These are phyloP conservation scores for Diploptera punctata DNA, from an alignment of 2,888 invertebrate genomes.

Conservation along the genomic window DNA sequence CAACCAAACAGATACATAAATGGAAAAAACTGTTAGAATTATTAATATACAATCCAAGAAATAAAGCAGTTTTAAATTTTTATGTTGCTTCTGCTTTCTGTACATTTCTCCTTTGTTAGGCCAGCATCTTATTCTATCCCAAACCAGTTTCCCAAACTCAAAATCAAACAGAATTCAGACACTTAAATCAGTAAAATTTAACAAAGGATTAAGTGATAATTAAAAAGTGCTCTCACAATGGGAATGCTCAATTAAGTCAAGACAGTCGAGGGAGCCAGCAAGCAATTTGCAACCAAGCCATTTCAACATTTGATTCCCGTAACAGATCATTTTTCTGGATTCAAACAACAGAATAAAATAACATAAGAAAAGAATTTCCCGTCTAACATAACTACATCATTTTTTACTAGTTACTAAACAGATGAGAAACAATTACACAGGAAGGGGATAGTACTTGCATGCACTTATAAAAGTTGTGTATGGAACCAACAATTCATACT, in stretches of 20 bases:
- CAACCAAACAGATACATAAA: not conserved
- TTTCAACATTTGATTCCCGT: not conserved
- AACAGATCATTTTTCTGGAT: no score
- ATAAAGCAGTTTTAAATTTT: not conserved
- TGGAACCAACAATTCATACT: not conserved
- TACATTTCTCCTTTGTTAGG: slow-evolving; percentile 13
- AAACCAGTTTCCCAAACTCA: slow-evolving; percentile 24
- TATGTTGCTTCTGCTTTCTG: slow-evolving; percentile 18
- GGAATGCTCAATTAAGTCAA: not conserved
- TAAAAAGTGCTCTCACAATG: no score
- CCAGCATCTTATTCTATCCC: slow-evolving; percentile 32
- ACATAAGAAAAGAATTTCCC: no score
- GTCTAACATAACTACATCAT: no score
- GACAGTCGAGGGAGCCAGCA: slow-evolving; percentile 42
- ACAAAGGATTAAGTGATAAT: not conserved
- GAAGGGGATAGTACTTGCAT: no score
- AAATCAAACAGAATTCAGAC: slow-evolving; percentile 4
- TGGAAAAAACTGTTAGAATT: not conserved
- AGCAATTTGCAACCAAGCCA: slow-evolving; percentile 31
- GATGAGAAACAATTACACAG: no score
- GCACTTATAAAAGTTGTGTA: no score
- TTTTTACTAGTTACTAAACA: no score
- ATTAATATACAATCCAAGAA: not conserved
- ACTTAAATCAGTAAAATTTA: slow-evolving; percentile 1
- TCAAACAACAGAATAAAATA: no score